phyloP scores from a whole-genome alignment of 2,113 vertebrate genomes.

The Ceyx cyanopectus region DNA sequence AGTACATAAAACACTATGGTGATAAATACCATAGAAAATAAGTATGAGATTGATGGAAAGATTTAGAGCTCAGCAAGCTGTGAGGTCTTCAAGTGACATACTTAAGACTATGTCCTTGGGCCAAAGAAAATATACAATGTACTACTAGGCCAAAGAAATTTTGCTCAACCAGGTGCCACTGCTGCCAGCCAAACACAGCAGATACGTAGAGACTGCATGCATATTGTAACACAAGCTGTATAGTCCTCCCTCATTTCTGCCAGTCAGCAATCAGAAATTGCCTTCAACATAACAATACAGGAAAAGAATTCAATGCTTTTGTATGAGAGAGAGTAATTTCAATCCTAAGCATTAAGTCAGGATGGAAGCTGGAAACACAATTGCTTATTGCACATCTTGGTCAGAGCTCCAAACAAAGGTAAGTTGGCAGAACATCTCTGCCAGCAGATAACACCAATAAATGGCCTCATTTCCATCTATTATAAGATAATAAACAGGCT shows the following conservation, averaged over 20 bases:
- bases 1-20: neutral
- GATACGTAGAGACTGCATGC: accelerated
- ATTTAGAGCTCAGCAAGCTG: neutral
- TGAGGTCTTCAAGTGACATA: neutral
- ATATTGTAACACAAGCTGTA: neutral
- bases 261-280: constrained; percentile 16
- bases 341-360: neutral
- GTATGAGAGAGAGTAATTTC: neutral
- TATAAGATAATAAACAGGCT: constrained; percentile 11
- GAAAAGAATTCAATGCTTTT: neutral
- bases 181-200: neutral
- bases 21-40: neutral
- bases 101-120: neutral
- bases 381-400: neutral
- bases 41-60: neutral
- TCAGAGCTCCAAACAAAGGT: constrained; percentile 25
- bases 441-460: constrained; percentile 31
- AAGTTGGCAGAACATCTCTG: neutral
- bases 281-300: constrained; percentile 3
- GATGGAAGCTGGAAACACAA: constrained; percentile 36
- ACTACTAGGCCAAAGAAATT: neutral
- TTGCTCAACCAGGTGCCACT: neutral
- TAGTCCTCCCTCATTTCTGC: neutral
- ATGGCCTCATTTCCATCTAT: constrained; percentile 10
- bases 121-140: neutral